Percentiles rank a stretch among this genome's conserved stretches.
These are phyloP conservation scores for Mirza zaza DNA, from an alignment of 2,113 vertebrate genomes.

Conservation along the genomic window DNA sequence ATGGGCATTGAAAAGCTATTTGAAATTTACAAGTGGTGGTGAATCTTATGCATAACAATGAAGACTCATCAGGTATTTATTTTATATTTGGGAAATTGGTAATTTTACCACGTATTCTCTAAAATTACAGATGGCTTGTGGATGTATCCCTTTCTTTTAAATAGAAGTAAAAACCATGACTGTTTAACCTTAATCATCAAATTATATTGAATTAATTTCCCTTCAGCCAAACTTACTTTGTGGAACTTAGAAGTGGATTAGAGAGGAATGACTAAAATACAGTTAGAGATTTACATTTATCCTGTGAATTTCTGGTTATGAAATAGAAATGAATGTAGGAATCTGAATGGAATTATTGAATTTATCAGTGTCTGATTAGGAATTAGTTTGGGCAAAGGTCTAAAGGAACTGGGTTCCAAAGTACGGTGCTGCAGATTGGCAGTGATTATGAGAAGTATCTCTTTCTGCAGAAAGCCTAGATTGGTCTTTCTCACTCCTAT, in stretches of 20 bases:
- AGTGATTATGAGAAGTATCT: not conserved
- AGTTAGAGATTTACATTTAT: not conserved
- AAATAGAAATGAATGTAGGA: not conserved
- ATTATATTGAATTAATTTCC: slow-evolving; percentile 19
- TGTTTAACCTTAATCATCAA: slow-evolving; percentile 25
- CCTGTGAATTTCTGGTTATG: not conserved
- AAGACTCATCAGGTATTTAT: not conserved
- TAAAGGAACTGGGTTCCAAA: not conserved
- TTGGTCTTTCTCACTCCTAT: not conserved
- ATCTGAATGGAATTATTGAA: not conserved
- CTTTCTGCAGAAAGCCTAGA: not conserved
- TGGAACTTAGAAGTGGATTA: slow-evolving; percentile 12
- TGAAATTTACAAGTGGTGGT: slow-evolving; percentile 22
- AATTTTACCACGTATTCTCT: slow-evolving; percentile 2
- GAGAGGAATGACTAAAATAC: not conserved
- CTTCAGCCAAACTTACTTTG: not conserved
- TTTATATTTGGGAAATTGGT: not conserved
- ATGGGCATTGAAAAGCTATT: slow-evolving; percentile 34
- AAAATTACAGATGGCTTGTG: not conserved
- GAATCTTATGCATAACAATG: not conserved
- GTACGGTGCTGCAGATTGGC: not conserved
- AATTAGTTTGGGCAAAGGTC: not conserved
- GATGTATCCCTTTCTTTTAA: not conserved
- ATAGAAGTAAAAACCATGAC: not conserved
- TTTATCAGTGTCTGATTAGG: not conserved